Base-by-base conservation (phyloP, 2,888 invertebrate genomes). In the Agrochola macilenta region DNA sequence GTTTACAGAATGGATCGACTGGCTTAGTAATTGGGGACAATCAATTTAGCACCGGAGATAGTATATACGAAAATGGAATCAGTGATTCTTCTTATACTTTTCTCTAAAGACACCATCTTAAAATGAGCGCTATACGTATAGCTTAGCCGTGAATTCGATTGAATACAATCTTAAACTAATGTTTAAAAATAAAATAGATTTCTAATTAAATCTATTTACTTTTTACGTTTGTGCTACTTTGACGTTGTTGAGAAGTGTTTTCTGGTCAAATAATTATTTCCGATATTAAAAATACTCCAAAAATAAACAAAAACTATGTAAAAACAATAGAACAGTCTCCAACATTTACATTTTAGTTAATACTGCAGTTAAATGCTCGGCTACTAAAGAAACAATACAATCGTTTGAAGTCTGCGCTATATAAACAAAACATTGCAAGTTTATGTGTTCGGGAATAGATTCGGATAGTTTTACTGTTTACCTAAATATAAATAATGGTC, bases 341-440 rank as follows among this genome's bases (percentile, higher is more conserved):
- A 9, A 61, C 11, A 43, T 82, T 46, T 58, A 70, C 54, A 61
- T 35, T 64, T 20, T 64, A 49, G 65, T 68, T 54, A 69, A 63
- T 52, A 58, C 66, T 65, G 76, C 39, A 79, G 64, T 74, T 76
- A 49, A 81, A 76, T 57, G 68, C 68, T 46, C 61, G 43, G 14
- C 74, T 5, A 64, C 72, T 52, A 71, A 70, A 76, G 81, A 78
- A 87, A 86, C 82, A 78, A 87, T 79, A 81, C 60, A 46, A 14
- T n/a, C 78, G 85, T 87, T 82, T 84, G 80, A 84, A 72, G 87
- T 84, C 64, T 14, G 68, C 69, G 35, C 79, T 63, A 76, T 75
- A 71, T 76, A 80, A 79, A 71, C 70, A 68, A 78, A 76, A 81
- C 69, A 73, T 70, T 64, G 69, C 65, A 58, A 76, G 69, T 86